Evolutionary conservation across 2,888 invertebrate genomes (phyloP), one percentile per base, ranked within the genome.

Genomic region (Atrina japonica): DNA sequence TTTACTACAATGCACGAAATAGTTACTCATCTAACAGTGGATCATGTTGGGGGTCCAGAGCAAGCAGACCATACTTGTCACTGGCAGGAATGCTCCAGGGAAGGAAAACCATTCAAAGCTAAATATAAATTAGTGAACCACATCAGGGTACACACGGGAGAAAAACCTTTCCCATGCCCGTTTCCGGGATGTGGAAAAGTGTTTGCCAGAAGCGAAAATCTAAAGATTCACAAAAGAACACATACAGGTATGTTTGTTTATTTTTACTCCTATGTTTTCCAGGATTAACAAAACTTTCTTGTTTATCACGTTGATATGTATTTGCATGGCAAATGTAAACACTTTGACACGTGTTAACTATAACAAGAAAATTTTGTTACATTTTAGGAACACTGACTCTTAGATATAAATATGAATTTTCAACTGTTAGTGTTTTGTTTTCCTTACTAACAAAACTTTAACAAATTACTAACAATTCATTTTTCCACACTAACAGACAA

Each of bases 81-180:
- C 92, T 99, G 99, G 99, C 95, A 97, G 90, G 96, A 96, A 73
- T 99, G 99, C 92, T 93, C 96, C 81, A 93, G 99, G 77, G 96
- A 97, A 90, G 97, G 97, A 3, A 93, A 96, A 67, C 96, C 98
- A 49, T 99, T 99, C 92, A 99, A 99, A 92, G 99, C 99, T 91
- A 99, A 99, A 92, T 99, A 99, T 93, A 99, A 99, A 92, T 93
- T 99, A 90, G 98, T 99, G 90, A 99, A 99, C 92, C 99, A 99
- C 92, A 98, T 99, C 87, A 93, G 99, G 78, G 99, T 99, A 75
- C 99, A 99, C 91, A 99, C 99, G 0, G 99, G 99, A 47, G 99
- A 99, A 91, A 98, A 98, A 91, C 99, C 99, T 1, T 99, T 99
- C 90, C 96, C 96, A n/a, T 99, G 99, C 88, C 97, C 97, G 6